Conservation (phyloP, 2,888 invertebrate species). For the Diarsia brunnea region DNA sequence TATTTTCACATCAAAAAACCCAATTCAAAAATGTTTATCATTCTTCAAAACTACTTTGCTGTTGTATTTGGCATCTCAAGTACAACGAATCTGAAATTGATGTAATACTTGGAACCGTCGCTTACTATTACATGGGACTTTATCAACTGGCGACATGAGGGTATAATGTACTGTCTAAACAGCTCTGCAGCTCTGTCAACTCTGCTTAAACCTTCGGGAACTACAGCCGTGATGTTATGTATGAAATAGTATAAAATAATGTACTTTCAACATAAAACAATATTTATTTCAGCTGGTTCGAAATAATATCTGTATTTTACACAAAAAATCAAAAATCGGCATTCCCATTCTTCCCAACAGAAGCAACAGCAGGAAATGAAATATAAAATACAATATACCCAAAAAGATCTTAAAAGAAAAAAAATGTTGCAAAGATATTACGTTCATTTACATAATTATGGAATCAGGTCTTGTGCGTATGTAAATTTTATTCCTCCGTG, state of each 20-base stretch:
- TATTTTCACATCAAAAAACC: neutral
- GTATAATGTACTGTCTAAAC: too few species aligned
- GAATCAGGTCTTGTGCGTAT: neutral
- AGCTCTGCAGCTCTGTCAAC: too few species aligned
- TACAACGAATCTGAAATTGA: neutral
- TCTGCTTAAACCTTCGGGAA: too few species aligned
- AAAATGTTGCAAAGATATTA: slow-evolving; percentile 23
- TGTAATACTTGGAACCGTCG: neutral
- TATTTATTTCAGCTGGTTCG: neutral
- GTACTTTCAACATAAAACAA: neutral
- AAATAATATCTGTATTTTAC: neutral
- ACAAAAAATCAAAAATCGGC: too few species aligned
- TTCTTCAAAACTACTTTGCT: neutral
- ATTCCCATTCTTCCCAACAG: too few species aligned
- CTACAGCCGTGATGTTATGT: too few species aligned
- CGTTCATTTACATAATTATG: slow-evolving; percentile 40
- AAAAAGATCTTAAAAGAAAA: slow-evolving; percentile 9
- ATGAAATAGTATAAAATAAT: too few species aligned
- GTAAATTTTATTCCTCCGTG: neutral
- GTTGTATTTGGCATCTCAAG: neutral
- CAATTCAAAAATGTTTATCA: neutral
- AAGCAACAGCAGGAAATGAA: neutral
- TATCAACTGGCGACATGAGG: too few species aligned
- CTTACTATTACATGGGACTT: too few species aligned
- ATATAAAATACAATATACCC: neutral